A percentile compares a stretch with the other conserved stretches of the same genome.
Evolutionary conservation across 2,797 vertebrate species (phyloP).

Genomic region (Falco rusticolus): DNA sequence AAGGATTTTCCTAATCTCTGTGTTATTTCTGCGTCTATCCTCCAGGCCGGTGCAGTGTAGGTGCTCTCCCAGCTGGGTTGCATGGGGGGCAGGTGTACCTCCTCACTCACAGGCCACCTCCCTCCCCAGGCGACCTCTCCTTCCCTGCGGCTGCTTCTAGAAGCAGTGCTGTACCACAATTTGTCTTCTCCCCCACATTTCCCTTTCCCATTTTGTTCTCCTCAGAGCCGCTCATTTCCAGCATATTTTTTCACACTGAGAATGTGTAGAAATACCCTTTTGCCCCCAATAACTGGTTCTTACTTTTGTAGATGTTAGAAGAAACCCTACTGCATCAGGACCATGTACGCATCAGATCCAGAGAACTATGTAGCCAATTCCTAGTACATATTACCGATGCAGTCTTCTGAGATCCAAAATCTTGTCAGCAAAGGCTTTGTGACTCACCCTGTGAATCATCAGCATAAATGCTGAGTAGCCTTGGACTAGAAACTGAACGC

Average conservation of each 20-base stretch:
- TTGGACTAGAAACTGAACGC: neutral
- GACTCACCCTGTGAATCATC: neutral
- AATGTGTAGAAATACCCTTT: neutral
- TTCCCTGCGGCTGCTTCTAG: neutral
- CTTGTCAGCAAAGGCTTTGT: neutral
- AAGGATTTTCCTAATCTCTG: neutral
- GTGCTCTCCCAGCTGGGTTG: neutral
- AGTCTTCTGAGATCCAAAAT: neutral
- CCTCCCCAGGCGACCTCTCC: neutral
- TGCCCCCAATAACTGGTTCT: accelerated
- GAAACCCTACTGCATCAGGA: accelerated
- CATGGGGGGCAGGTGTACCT: accelerated
- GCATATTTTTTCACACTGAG: neutral
- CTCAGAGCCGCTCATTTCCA: neutral
- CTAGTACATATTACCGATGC: neutral
- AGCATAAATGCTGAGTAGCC: neutral
- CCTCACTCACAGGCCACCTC: neutral
- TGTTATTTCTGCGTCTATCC: neutral
- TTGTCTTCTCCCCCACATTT: neutral
- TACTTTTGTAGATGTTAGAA: neutral
- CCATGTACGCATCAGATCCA: neutral
- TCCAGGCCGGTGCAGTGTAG: accelerated
- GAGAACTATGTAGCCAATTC: neutral
- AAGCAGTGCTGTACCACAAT: accelerated
- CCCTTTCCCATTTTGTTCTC: neutral